Percentiles rank a stretch among this genome's conserved stretches.
Evolutionary conservation across 2,888 invertebrate genomes (phyloP).

Genomic region (Pachycephus smyrnensis): DNA sequence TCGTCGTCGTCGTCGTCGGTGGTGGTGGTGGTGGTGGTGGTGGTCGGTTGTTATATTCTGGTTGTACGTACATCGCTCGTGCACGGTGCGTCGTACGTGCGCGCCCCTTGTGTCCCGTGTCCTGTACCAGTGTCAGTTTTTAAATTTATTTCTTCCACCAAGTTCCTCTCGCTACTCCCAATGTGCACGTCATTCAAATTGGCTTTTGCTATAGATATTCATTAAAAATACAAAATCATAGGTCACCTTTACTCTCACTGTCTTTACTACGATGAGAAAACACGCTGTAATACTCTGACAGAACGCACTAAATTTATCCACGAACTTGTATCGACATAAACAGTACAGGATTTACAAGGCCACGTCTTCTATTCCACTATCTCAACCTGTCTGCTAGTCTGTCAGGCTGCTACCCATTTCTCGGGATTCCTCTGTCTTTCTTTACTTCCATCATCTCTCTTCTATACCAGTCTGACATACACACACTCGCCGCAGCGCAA

Average conservation of each 20-base stretch:
- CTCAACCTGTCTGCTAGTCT: neutral
- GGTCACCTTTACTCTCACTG: neutral
- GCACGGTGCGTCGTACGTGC: conserved; percentile 1
- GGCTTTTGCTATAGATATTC: neutral
- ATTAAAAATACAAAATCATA: neutral
- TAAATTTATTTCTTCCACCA: neutral
- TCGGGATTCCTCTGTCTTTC: neutral
- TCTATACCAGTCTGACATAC: neutral
- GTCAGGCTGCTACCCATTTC: neutral
- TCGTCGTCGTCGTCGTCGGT: conserved; percentile 33
- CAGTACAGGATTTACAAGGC: neutral
- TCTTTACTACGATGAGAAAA: neutral
- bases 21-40: neutral
- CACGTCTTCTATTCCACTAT: neutral
- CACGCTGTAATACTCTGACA: neutral
- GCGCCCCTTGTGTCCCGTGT: neutral
- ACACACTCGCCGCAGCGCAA: neutral
- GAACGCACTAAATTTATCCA: neutral
- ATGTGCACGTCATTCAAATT: neutral
- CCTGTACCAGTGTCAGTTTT: conserved; percentile 1
- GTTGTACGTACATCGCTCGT: neutral
- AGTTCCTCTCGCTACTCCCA: neutral
- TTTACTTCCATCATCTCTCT: neutral
- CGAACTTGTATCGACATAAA: neutral
- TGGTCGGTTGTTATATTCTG: conserved; percentile 33